A percentile compares a stretch with the other conserved stretches of the same genome.
Evolutionary conservation across 2,888 invertebrate genomes (phyloP).

Genomic region (Pyrrhosoma nymphula): DNA sequence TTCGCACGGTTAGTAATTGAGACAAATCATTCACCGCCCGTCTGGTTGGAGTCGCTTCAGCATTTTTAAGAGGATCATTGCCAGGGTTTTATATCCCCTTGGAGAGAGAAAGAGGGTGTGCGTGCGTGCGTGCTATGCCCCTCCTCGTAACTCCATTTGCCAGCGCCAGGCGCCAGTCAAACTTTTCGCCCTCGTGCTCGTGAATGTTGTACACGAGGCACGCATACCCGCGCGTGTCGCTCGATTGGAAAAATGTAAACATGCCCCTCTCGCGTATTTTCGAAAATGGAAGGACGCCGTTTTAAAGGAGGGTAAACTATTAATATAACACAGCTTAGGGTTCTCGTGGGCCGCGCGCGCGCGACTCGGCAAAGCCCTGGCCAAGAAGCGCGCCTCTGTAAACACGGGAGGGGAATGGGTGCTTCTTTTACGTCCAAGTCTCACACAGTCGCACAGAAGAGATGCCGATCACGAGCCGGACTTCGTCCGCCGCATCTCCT

Average conservation of each 20-base stretch:
- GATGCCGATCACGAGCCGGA: not conserved
- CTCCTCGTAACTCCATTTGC: not conserved
- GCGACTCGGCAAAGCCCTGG: not conserved
- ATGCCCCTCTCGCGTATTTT: slow-evolving; percentile 6
- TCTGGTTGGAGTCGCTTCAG: not conserved
- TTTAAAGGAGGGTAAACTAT: slow-evolving; percentile 23
- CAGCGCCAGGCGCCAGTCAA: not conserved
- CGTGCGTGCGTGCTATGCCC: not conserved
- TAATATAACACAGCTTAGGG: slow-evolving; percentile 36
- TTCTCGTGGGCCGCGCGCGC: slow-evolving; percentile 10
- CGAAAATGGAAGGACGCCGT: slow-evolving; percentile 36
- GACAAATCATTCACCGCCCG: not conserved
- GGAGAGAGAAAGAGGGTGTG: too few relatives aligned
- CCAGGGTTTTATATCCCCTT: too few relatives aligned
- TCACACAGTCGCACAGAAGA: not conserved
- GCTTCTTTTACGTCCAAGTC: not conserved
- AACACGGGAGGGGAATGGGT: not conserved
- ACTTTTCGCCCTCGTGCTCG: not conserved
- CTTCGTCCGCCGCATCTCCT: not conserved
- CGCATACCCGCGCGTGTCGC: not conserved
- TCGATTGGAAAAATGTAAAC: slow-evolving; percentile 19
- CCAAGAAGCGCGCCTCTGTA: slow-evolving; percentile 35
- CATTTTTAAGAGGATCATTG: not conserved
- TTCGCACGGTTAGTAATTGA: not conserved
- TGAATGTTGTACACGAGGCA: not conserved